Evolutionary conservation across 1,140 invertebrate species (phyloP).

Genomic region (Drosophila pruinosa): DNA sequence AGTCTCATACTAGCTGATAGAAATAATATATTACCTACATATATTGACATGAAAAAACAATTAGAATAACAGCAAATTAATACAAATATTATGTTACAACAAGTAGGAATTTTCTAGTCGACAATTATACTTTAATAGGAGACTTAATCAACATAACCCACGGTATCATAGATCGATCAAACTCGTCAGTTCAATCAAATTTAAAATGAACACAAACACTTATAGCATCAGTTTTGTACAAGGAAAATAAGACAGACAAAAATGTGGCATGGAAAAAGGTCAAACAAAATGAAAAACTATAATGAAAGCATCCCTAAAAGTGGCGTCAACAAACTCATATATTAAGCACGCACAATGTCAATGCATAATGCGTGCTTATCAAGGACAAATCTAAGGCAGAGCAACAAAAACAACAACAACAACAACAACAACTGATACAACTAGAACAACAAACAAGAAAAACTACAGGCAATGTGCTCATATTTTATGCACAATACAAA

Average conservation of each 20-base stretch:
- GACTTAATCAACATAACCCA: not conserved
- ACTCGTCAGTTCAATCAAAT: conserved; percentile 35
- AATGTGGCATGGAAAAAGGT: conserved; percentile 12
- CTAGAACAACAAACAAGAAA: conserved; percentile 17
- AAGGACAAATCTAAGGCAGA: conserved; percentile 45
- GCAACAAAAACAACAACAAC: conserved; percentile 20
- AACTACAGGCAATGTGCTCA: conserved; percentile 27
- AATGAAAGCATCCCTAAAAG: conserved; percentile 34
- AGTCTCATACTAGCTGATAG: no score
- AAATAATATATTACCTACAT: no score
- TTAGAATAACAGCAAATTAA: no score
- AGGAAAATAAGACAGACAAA: not conserved
- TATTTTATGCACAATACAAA: conserved; percentile 51
- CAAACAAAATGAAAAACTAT: conserved; percentile 50
- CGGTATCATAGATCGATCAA: conserved; percentile 18
- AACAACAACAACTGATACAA: conserved; percentile 18
- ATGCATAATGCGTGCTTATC: conserved; percentile 71
- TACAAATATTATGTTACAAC: no score
- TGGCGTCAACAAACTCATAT: conserved; percentile 57
- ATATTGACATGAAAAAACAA: no score
- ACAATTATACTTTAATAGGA: not conserved
- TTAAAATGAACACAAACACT: not conserved
- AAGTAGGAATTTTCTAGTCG: no score
- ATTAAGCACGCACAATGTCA: conserved; percentile 31
- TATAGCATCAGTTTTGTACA: not conserved